Evolutionary conservation across 2,113 vertebrate genomes (phyloP), one percentile per base, ranked within the genome.

Genomic region (Nymphicus hollandicus): DNA sequence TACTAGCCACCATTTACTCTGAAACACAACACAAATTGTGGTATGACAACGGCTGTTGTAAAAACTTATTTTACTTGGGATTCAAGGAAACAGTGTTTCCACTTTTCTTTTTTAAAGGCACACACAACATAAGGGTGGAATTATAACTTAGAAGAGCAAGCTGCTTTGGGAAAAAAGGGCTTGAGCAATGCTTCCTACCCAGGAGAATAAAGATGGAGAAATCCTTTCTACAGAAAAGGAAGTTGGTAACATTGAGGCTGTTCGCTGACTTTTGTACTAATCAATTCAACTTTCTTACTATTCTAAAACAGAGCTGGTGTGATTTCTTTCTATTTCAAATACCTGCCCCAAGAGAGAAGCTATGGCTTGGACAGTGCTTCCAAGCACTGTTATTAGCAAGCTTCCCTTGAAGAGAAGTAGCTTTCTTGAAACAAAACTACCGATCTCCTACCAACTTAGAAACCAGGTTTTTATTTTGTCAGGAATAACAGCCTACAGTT

Each of bases 201-300:
- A 91, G 89, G 88, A 63, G 79, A 73, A 93, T 64, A 94, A 89
- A 94, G 86, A 90, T 81, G 79, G 60, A 96, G 79, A 91, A 97
- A 94, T 95, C 41, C 53, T 89, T 93, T 86, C 74, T 86, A 86
- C 79, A 95, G 88, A 73, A 94, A 49, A 89, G 53, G 92, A 96
- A 92, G 86, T 39, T 82, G 73, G 20, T 70, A 49, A 81, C 81
- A 92, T 47, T 35, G 65, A 93, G 47, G 52, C 35, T 85, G 31
- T 68, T 94, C 52, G 44, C 37, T 81, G 69, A 79, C 52, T 93
- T 86, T 88, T 71, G 61, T 33, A 43, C 27, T 5, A 63, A 66
- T 65, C 79, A 70, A 29, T 93, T 91, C 7, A 15, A 58, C 50
- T 77, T 41, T 41, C 41, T 41, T 43, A 14, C 31, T 43, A 28